These are phyloP conservation scores for Pyrgilauda ruficollis DNA, from an alignment of 2,113 vertebrate species.

Conservation along the genomic window DNA sequence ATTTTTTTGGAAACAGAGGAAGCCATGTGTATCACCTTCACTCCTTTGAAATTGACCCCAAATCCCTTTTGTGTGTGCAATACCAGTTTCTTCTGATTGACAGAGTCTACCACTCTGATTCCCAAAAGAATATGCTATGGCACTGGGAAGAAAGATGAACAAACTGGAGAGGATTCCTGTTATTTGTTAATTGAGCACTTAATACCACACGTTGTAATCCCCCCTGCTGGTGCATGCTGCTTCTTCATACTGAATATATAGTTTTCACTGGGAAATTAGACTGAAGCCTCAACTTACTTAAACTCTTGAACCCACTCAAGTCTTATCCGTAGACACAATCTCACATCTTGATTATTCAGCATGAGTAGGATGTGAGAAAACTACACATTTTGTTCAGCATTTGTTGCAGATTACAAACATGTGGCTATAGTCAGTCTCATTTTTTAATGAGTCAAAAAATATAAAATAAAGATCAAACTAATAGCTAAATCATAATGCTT, in stretches of 20 bases:
- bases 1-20: background rate
- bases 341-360: background rate
- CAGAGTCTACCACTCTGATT: background rate
- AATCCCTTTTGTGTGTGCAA: background rate
- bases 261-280: background rate
- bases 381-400: accelerated
- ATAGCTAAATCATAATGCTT: background rate
- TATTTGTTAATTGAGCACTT: background rate
- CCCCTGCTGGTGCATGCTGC: background rate
- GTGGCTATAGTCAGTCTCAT: background rate
- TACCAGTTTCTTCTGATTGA: background rate
- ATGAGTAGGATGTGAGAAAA: background rate
- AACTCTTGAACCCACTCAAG: background rate
- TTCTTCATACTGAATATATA: background rate
- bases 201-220: background rate
- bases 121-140: background rate
- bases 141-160: background rate
- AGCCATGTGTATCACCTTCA: background rate
- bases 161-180: background rate
- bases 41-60: background rate
- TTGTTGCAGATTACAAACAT: background rate
- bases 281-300: background rate
- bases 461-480: background rate
- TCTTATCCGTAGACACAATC: accelerated
- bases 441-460: background rate